Conservation (phyloP, 2,113 vertebrate genomes). For the Apteryx owenii region DNA sequence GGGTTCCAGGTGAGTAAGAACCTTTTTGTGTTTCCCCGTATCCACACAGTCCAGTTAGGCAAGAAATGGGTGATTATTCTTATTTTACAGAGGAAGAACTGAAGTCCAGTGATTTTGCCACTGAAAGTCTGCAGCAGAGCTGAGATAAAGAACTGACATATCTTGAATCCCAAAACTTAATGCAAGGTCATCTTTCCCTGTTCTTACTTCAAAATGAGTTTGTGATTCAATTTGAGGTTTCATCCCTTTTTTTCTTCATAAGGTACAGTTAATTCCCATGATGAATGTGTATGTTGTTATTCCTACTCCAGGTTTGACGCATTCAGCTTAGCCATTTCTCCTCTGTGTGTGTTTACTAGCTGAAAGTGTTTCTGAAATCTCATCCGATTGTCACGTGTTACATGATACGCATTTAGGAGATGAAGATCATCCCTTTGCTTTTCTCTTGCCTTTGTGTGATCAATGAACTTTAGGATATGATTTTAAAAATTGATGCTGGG, state of each 20-base stretch:
- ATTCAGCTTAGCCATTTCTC: background rate
- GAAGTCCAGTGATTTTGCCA: background rate
- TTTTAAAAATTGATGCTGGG: constrained; percentile 7
- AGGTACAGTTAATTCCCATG: constrained; percentile 17
- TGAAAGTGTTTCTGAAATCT: background rate
- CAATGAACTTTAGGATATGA: background rate
- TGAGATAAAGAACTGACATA: background rate
- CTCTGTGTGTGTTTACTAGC: background rate
- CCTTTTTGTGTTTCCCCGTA: background rate
- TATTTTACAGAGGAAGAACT: background rate
- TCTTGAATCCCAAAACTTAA: background rate
- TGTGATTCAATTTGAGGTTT: background rate
- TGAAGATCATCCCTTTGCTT: background rate
- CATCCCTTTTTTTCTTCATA: background rate
- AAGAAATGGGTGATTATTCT: background rate
- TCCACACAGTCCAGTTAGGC: background rate
- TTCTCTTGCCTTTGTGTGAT: background rate
- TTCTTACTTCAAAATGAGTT: background rate
- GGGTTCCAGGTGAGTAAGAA: background rate
- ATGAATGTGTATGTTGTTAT: constrained; percentile 21
- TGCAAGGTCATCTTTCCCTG: background rate
- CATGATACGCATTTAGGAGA: background rate
- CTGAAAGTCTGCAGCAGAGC: background rate
- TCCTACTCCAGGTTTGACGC: background rate
- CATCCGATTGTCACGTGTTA: background rate